Evolutionary conservation across 1,140 invertebrate species (phyloP), one percentile per base, ranked within the genome.

Genomic region (Heliconius congener): DNA sequence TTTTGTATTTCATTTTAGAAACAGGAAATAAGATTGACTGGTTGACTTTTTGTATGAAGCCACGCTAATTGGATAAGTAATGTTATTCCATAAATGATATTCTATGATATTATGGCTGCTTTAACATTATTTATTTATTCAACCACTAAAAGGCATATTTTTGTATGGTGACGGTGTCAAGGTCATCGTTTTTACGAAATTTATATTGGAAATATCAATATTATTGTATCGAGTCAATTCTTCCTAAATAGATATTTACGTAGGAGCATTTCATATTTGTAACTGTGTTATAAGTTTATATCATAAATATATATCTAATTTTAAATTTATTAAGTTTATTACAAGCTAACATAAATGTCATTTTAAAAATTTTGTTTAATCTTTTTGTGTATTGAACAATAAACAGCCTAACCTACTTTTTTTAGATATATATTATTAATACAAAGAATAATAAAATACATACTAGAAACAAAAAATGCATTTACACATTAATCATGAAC

Each of bases 111-210:
- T 27, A 66, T 66, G 27, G 60, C 60, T 66, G 27, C 11, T 66
- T 30, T 30, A 30, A 11, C 27, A 30, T 66, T 66, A 27, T 66
- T 66, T 66, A 66, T 30, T 66, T 66, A 30, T 66, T 66, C 23
- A 66, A 66, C 3, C 5, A 66, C 23, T 23, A 23, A 66, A n/a
- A 57, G 4, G 3, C 60, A 30, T 66, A 30, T 16, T 66, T 23
- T 30, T 66, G 11, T 66, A 66, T 66, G 60, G 60, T 66, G 60
- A 66, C 60, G 60, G 60, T 66, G 60, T 30, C 60, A 66, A 66
- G 60, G 60, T 66, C 60, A 30, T 66, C 60, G 1, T 13, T 27
- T 66, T 66, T 66, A 66, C 27, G 23, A 30, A 27, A 66, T 66
- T 1, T 66, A 16, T 11, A 23, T 66, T 66, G 27, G n/a, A 66